Evolutionary conservation across 2,113 vertebrate genomes (phyloP), one percentile per base, ranked within the genome.

Genomic region (Catharus bicknelli): DNA sequence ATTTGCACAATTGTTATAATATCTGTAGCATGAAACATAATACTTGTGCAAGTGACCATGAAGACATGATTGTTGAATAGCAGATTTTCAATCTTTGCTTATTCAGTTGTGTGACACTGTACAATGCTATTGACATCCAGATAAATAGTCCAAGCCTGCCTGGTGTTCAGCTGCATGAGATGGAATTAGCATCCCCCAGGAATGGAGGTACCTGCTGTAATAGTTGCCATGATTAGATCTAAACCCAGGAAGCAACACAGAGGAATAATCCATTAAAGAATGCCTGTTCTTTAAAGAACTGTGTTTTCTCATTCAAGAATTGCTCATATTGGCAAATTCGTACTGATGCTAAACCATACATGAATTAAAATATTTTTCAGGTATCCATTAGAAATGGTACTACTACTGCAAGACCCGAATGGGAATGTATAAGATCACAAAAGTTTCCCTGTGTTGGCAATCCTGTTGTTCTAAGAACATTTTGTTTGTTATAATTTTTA

Each of bases 41-140:
- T 42, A 26, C 50, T 77, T 90, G 77, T 72, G 73, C 67, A 83
- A 82, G 64, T 83, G 86, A 70, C 73, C 86, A 55, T 81, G 53
- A 93, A 91, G 79, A 43, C 47, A 7, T 34, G 79, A 67, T 77
- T 58, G 23, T 62, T 92, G 83, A 83, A 87, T 59, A 72, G 62
- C 4, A 10, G 55, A 43, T 94, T 93, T 94, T 91, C 90, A 93
- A 22, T 93, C 81, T 95, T 88, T 75, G 64, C 72, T 83, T 90
- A 80, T 86, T 88, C 68, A 47, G 30, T 93, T 92, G 50, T 88
- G 67, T 90, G 94, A 73, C 50, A 34, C 62, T 73, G 19, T 91
- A 54, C 3, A 10, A 50, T 66, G 68, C 55, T 92, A 72, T 74
- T 82, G 94, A 78, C 62, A 20, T 78, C 83, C 1, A 20, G 57